phyloP scores from a whole-genome alignment of 2,113 vertebrate species.

The Excalfactoria chinensis region DNA sequence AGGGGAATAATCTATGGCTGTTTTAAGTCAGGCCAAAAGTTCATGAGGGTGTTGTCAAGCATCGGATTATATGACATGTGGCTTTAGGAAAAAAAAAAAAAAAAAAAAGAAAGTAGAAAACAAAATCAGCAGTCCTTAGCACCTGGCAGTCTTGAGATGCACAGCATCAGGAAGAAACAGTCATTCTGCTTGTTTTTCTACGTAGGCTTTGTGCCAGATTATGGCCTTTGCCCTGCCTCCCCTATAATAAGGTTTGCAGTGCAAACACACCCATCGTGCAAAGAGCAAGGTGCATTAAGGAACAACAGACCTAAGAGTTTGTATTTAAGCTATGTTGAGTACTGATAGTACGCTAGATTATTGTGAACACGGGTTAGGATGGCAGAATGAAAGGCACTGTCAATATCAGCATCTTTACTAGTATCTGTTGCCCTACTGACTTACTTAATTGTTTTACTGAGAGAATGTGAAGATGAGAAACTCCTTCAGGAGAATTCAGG shows the following conservation, averaged over 20 bases:
- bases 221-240: not conserved
- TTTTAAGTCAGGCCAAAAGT: conserved; percentile 12
- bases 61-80: not conserved
- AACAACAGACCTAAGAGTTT: not conserved
- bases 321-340: not conserved
- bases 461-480: not conserved
- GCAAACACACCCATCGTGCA: not conserved
- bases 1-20: not conserved
- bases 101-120: not conserved
- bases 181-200: not conserved
- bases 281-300: not conserved
- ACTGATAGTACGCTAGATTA: not conserved
- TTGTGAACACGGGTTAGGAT: not conserved
- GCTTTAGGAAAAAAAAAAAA: not conserved
- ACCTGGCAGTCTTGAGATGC: not conserved
- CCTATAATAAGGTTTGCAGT: not conserved
- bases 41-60: not conserved
- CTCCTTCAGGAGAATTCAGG: not conserved
- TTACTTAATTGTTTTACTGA: not conserved
- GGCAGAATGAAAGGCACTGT: not conserved
- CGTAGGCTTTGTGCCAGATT: not conserved
- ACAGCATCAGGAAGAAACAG: not conserved
- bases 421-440: not conserved
- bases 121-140: not conserved
- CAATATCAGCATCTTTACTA: not conserved